Evolutionary conservation across 2,888 invertebrate species (phyloP).

Genomic region (Agrochola macilenta): DNA sequence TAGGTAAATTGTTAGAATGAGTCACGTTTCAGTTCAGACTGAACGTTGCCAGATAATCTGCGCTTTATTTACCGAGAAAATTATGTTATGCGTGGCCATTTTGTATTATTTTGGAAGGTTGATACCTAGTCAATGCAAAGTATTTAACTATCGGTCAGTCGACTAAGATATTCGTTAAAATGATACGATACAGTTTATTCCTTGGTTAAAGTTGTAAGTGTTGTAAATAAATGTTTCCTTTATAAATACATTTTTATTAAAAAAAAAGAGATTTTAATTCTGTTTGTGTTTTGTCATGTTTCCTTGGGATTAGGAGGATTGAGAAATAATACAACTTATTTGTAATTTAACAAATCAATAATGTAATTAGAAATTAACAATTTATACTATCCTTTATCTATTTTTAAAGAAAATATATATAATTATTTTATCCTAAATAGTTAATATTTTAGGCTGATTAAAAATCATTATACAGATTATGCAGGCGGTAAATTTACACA

Average conservation of each 20-base stretch:
- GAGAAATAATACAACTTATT: conserved; percentile 74
- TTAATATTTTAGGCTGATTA: conserved; percentile 83
- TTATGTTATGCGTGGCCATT: conserved; percentile 18
- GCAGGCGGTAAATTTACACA: conserved; percentile 84
- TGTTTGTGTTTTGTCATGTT: not conserved
- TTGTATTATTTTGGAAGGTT: conserved; percentile 23
- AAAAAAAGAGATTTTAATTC: conserved; percentile 5
- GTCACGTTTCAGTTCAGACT: conserved; percentile 24
- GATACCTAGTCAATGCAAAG: conserved; percentile 55
- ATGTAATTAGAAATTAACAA: conserved; percentile 88
- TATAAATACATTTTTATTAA: conserved; percentile 28
- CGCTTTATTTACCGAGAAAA: conserved; percentile 18
- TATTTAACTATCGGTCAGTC: conserved; percentile 41
- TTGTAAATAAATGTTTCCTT: conserved; percentile 48
- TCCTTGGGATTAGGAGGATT: not conserved
- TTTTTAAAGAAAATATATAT: conserved; percentile 86
- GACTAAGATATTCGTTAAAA: conserved; percentile 29
- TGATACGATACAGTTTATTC: conserved; percentile 50
- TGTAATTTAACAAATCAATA: conserved; percentile 88
- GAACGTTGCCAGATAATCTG: conserved; percentile 10
- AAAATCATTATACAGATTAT: conserved; percentile 80
- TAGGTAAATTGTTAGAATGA: conserved; percentile 14
- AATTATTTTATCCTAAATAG: conserved; percentile 78
- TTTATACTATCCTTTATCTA: conserved; percentile 82
- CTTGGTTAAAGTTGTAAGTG: conserved; percentile 48